A percentile compares a stretch with the other conserved stretches of the same genome.
These are phyloP conservation scores for Sturmia bella DNA, from an alignment of 2,888 invertebrate genomes.

Conservation along the genomic window DNA sequence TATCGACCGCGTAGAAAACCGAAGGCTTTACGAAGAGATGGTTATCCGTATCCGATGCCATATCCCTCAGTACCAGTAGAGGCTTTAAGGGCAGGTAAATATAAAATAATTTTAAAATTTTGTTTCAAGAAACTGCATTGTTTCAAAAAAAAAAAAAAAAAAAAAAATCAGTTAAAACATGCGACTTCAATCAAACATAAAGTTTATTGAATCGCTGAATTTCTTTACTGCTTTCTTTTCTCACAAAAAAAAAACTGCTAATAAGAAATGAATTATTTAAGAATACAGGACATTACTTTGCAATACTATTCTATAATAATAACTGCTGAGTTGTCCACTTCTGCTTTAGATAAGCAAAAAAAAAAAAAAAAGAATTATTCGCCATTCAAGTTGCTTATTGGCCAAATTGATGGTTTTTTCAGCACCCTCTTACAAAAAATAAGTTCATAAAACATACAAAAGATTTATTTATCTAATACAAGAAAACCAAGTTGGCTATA, in stretches of 20 bases:
- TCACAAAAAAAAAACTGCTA: not conserved
- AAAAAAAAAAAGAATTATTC: too few relatives aligned
- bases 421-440: not conserved
- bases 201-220: not conserved
- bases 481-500: conserved; percentile 3
- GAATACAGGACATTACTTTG: conserved; percentile 1
- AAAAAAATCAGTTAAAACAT: too few relatives aligned
- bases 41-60: conserved; percentile 95
- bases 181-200: not conserved
- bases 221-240: not conserved
- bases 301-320: not conserved
- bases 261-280: too few relatives aligned
- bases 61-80: conserved; percentile 96
- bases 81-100: conserved; percentile 91
- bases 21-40: conserved; percentile 93
- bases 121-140: not conserved
- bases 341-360: not conserved
- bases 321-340: conserved; percentile 12
- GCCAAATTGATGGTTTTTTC: conserved; percentile 7
- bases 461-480: not conserved
- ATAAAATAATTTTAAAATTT: not conserved
- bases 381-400: conserved; percentile 19
- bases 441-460: not conserved
- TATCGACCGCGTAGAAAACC: conserved; percentile 95
- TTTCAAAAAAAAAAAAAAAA: too few relatives aligned